Evolutionary conservation across 2,113 vertebrate species (phyloP).

Genomic region (Ancistrus triradiatus): DNA sequence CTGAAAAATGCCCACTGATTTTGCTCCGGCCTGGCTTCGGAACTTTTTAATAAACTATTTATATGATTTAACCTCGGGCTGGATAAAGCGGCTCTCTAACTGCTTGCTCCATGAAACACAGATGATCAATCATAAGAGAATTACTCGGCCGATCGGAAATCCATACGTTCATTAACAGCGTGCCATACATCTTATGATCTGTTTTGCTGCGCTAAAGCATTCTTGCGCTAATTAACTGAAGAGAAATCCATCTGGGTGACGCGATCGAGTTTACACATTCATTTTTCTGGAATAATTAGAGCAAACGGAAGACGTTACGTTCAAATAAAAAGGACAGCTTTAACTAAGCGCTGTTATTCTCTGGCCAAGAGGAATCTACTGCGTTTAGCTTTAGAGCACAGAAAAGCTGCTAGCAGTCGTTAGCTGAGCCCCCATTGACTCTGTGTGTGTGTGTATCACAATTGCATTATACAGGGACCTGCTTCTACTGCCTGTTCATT

Average conservation of each 20-base stretch:
- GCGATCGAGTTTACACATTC: background rate
- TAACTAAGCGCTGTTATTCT: too few relatives aligned
- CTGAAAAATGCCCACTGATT: slow-evolving; percentile 4
- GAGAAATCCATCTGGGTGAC: background rate
- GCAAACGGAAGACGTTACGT: slow-evolving; percentile 10
- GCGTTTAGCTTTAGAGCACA: too few relatives aligned
- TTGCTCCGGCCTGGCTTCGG: background rate
- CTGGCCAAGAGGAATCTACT: too few relatives aligned
- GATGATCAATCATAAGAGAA: background rate
- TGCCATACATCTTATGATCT: background rate
- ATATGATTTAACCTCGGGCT: background rate
- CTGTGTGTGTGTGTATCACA: too few relatives aligned
- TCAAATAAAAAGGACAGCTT: slow-evolving; percentile 6
- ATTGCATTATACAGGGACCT: too few relatives aligned
- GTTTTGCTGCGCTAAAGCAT: background rate
- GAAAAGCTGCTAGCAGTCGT: too few relatives aligned
- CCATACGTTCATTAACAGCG: slow-evolving; percentile 7
- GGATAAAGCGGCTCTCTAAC: background rate
- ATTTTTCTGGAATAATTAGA: slow-evolving; percentile 12
- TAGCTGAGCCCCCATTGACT: too few relatives aligned
- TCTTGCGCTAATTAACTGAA: slow-evolving; percentile 14
- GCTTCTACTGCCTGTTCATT: too few relatives aligned
- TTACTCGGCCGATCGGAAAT: slow-evolving; percentile 10
- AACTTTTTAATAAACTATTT: slow-evolving; percentile 4
- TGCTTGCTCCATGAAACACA: background rate